Base-by-base conservation (phyloP, 2,113 vertebrate genomes). In the Trachemys scripta region DNA sequence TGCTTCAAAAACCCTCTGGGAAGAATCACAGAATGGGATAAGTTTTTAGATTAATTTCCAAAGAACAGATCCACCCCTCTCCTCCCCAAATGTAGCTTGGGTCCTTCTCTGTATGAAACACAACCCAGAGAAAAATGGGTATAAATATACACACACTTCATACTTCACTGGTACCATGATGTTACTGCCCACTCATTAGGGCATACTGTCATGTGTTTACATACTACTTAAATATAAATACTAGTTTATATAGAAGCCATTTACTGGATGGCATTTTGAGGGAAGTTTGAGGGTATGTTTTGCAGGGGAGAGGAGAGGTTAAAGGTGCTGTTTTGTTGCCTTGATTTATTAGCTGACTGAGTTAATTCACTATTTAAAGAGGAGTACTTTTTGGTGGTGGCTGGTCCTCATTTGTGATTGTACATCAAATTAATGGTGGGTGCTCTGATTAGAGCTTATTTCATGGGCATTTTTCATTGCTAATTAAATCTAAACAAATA, bases 191-290 rank as follows among this genome's bases (percentile, higher is more conserved):
- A 94, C 94, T 19, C 50, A 96, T 87, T 90, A 96, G 94, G 89
- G 95, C 92, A 97, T 97, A 97, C 75, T 96, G 92, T 97, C 96
- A 97, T 97, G 96, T 97, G 93, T 97, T 97, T 97, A 97, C 94
- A 82, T 95, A 96, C 89, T 97, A 90, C 8, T 72, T 35, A 96
- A 96, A 94, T 69, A 94, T 75, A 96, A 97, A 87, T 96, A 95
- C 90, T 96, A 96, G 97, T 97, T 97, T 96, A 94, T 95, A 91
- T 90, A 95, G 92, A 22, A 91, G 82, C 80, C 85, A 82, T 96
- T 96, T 97, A 96, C 8, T 1, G 90, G 95, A 85, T 69, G 0
- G 42, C 54, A 75, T 93, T 94, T 87, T 90, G 54, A 90, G 88
- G 96, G 92, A 92, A 95, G 88, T 38, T 65, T 92, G 57, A 90